phyloP scores from a whole-genome alignment of 2,113 vertebrate genomes.

The Reinhardtius hippoglossoides region DNA sequence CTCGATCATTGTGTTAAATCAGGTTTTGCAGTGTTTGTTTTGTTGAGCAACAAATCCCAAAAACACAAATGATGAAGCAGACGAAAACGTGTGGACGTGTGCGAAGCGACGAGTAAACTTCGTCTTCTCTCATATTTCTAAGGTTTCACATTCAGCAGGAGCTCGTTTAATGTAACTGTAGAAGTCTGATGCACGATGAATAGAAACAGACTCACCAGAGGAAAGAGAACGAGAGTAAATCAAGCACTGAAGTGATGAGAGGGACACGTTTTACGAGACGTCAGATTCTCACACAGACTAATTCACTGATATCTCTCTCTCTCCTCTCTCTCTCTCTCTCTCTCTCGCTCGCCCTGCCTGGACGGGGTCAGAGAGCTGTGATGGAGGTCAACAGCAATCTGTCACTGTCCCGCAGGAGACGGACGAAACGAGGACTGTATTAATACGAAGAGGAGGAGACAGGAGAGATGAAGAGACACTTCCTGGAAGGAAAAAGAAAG shows the following conservation, averaged over 20 bases:
- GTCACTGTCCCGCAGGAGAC: conserved; percentile 40
- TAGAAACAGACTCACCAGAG: too few species aligned
- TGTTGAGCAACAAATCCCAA: too few species aligned
- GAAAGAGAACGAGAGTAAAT: background rate
- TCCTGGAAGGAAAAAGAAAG: background rate
- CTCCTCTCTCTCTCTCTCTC: background rate
- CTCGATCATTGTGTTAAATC: background rate
- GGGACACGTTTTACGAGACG: too few species aligned
- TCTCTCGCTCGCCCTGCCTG: too few species aligned
- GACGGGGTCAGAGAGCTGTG: conserved; percentile 47
- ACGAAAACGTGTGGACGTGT: background rate
- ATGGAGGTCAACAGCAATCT: conserved; percentile 65
- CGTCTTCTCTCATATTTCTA: background rate
- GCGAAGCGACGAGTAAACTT: background rate
- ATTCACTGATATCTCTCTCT: background rate
- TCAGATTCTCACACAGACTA: background rate
- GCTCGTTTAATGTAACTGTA: background rate
- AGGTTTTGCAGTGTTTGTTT: background rate
- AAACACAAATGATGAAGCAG: background rate
- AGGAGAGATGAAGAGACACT: background rate
- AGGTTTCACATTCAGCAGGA: background rate
- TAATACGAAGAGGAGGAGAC: background rate
- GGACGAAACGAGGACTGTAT: background rate
- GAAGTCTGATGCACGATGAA: background rate
- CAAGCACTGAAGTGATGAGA: background rate